Percentiles rank a stretch among this genome's conserved stretches.
Conservation (phyloP, 2,888 invertebrate genomes). For the Myathropa florea region DNA sequence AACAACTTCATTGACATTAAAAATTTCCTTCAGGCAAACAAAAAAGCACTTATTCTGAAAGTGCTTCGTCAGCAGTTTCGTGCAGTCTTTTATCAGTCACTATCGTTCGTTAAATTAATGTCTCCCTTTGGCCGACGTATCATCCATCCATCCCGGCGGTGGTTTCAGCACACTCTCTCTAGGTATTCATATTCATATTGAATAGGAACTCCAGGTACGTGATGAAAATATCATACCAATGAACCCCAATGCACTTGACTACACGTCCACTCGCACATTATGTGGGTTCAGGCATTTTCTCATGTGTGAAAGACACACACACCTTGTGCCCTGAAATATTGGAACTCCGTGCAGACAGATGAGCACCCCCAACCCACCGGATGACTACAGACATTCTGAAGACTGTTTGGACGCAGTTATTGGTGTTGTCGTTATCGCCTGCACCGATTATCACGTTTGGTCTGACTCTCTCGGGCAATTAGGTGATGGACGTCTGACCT, state of each 20-base stretch:
- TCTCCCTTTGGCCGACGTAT: conserved; percentile 18
- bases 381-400: not conserved
- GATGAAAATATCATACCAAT: conserved; percentile 53
- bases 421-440: not conserved
- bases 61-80: not conserved
- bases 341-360: not conserved
- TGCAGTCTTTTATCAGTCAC: not conserved
- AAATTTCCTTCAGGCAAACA: not conserved
- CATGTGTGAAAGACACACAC: conserved; percentile 46
- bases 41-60: not conserved
- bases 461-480: conserved; percentile 31
- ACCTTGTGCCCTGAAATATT: conserved; percentile 45
- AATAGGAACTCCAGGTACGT: conserved; percentile 30
- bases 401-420: not conserved
- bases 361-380: not conserved
- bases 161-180: conserved; percentile 3
- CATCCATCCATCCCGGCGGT: conserved; percentile 22
- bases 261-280: not conserved
- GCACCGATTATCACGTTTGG: conserved; percentile 36
- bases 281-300: conserved; percentile 20
- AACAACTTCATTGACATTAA: not conserved
- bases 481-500: conserved; percentile 21
- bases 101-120: not conserved
- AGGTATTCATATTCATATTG: conserved; percentile 55
- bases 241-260: conserved; percentile 44